Conservation (phyloP, 2,113 vertebrate genomes). For the Actinemys pallida region DNA sequence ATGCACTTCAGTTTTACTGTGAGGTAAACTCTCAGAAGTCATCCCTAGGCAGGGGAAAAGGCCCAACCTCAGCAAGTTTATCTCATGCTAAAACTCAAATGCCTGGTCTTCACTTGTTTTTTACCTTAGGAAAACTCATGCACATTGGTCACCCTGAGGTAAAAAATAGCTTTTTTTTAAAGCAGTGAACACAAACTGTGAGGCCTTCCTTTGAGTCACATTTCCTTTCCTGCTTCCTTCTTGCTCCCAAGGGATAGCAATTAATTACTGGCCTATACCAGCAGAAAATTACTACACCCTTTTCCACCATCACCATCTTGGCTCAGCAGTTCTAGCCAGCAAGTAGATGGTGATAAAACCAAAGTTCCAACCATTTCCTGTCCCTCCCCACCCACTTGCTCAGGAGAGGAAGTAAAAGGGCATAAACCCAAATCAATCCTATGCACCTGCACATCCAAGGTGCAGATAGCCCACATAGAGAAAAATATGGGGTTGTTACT, state of each 20-base stretch:
- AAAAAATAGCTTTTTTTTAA: no score
- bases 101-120: not conserved
- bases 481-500: not conserved
- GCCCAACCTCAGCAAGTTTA: not conserved
- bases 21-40: not conserved
- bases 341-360: not conserved
- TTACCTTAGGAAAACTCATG: not conserved
- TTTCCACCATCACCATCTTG: fast-evolving
- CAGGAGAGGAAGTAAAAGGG: not conserved
- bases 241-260: not conserved
- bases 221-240: not conserved
- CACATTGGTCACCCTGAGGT: not conserved
- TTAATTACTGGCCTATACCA: not conserved
- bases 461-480: not conserved
- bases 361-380: fast-evolving
- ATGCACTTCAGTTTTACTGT: not conserved
- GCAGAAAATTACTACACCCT: not conserved
- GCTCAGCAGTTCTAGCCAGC: fast-evolving
- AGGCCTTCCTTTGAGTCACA: not conserved
- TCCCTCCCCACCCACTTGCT: fast-evolving
- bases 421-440: not conserved
- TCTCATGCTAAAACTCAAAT: not conserved
- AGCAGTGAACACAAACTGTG: fast-evolving
- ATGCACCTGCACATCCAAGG: no score
- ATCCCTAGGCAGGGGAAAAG: not conserved